Base-by-base conservation (phyloP, 2,113 vertebrate genomes). In the Ibidorhyncha struthersii region DNA sequence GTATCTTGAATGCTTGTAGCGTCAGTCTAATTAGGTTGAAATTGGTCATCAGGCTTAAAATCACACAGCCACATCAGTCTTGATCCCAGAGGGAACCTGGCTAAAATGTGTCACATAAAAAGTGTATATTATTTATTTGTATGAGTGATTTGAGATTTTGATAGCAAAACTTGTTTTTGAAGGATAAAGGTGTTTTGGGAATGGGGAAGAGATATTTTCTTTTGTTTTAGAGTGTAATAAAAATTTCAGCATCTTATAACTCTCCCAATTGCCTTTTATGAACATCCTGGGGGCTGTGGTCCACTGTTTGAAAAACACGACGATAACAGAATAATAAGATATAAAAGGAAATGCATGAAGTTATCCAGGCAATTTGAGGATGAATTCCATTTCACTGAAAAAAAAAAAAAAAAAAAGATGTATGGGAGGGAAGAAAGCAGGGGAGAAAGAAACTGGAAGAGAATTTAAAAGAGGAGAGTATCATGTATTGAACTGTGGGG, bases 221-320 rank as follows among this genome's bases (percentile, higher is more conserved):
- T 89, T 86, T 81, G 40, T 13, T 93, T 96, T 89, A 79, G 56
- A 85, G 62, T 87, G 58, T 43, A 87, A 93, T 94, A 96, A 96
- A 93, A 85, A 72, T 85, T 94, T 93, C 70, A 82, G 40, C 25
- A 29, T 93, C 73, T 91, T 94, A 10, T 34, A 94, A 95, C 49
- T 95, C 61, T 94, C 70, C 58, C 70, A 82, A 0, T 77, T 95
- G 84, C 53, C 58, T 82, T 97, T 96, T 93, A 87, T 95, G 89
- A 91, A 88, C 55, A 69, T 91, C 74, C 65, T 96, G 84, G 86
- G 92, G 53, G 23, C 72, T 85, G 71, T 89, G 89, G 87, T 89
- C 86, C 70, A 43, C 53, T 79, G 49, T 84, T 80, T 95, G 71
- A 74, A 89, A 94, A 93, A 73, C 81, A 73, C 18, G 32, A 58